phyloP scores from a whole-genome alignment of 1,140 invertebrate genomes.

The Myzus persicae region DNA sequence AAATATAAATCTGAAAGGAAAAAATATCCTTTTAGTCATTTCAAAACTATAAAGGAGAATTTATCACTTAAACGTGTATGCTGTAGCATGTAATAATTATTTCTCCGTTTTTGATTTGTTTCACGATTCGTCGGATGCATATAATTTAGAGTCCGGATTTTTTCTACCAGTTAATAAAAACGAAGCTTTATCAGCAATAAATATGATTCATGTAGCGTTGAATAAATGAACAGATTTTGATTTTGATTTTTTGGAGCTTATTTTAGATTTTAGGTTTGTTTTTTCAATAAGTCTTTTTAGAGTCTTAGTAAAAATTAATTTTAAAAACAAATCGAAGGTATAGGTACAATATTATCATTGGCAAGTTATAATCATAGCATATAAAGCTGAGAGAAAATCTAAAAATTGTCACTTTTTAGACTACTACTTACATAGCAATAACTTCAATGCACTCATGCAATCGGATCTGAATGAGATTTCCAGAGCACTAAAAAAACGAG shows the following conservation, averaged over 20 bases:
- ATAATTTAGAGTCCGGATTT: neutral
- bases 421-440: neutral
- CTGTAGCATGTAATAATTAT: neutral
- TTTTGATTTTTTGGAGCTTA: neutral
- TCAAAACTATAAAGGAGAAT: neutral
- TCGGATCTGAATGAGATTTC: neutral
- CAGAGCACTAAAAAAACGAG: neutral
- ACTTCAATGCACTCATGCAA: neutral
- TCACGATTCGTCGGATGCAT: neutral
- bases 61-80: neutral
- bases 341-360: too few relatives aligned
- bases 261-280: neutral
- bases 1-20: neutral
- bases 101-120: neutral
- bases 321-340: too few relatives aligned
- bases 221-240: neutral
- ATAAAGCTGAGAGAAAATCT: neutral
- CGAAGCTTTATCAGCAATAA: neutral
- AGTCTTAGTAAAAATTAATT: too few relatives aligned
- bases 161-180: neutral
- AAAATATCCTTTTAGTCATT: neutral
- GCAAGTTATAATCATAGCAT: neutral
- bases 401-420: neutral
- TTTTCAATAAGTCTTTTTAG: too few relatives aligned
- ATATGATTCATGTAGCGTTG: neutral